Evolutionary conservation across 2,797 vertebrate species (phyloP), one percentile per base, ranked within the genome.

Genomic region (Lepilemur ruficaudatus): DNA sequence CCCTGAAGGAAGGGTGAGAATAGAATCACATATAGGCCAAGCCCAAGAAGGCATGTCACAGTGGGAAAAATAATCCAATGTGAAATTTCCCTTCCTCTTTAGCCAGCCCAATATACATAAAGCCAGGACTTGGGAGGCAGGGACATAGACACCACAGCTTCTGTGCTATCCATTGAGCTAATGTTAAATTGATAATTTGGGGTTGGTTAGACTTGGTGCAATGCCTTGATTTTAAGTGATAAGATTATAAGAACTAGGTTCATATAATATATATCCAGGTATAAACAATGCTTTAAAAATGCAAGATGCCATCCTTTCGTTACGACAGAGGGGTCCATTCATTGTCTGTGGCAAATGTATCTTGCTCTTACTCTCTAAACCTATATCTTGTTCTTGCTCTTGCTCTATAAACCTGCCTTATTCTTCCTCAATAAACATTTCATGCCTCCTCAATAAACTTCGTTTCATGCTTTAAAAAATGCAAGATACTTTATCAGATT

Each of bases 211-310:
- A 55, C 41, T 22, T 57, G 22, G 8, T 43, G 15, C 41, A 89
- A 55, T 81, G 18, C 22, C 32, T 69, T 8, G 2, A 43, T 32
- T 78, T 89, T 88, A 83, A 94, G 23, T 89, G 38, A 17, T 0
- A 82, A 52, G 18, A 59, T 69, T 76, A 7, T 2, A 67, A 10
- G 7, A 79, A 70, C 18, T 69, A 43, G 25, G 0, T 63, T 96
- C n/a, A 52, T 72, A 65, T 12, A 80, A 35, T 52, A 48, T 61
- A 69, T 43, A 32, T 50, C 8, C 3, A 73, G 12, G 35, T 84
- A 73, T 67, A 84, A 83, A 61, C 28, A 4, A 22, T 80, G 38
- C 15, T 83, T 50, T 85, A 91, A 70, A 70, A 85, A 81, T 14
- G 2, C 0, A 76, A 63, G 67, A 52, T 59, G 17, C 18, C 63